A percentile compares a stretch with the other conserved stretches of the same genome.
phyloP scores from a whole-genome alignment of 2,888 invertebrate genomes.

The Galerucella nymphaeae region DNA sequence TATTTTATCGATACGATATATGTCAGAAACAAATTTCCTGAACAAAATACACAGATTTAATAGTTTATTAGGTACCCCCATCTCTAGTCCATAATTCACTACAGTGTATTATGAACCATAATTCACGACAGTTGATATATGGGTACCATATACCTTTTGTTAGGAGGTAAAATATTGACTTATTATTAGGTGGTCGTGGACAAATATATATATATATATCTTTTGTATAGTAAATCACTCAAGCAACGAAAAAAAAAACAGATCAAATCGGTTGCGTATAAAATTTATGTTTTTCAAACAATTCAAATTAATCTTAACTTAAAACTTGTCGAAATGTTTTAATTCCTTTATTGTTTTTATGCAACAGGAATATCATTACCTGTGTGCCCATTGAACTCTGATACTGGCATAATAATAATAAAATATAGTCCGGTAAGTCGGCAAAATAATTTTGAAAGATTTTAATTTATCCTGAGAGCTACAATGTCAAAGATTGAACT shows the following conservation, averaged over 20 bases:
- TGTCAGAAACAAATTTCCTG: too few relatives aligned
- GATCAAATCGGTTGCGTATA: background rate
- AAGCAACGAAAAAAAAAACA: background rate
- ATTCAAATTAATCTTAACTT: background rate
- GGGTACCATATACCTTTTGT: too few relatives aligned
- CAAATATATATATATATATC: background rate
- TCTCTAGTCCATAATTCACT: too few relatives aligned
- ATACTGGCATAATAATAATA: background rate
- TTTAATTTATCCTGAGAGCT: too few relatives aligned
- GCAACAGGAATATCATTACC: background rate
- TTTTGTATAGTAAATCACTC: slow-evolving; percentile 3
- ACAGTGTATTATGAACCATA: too few relatives aligned
- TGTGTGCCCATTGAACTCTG: background rate
- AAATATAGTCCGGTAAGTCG: background rate
- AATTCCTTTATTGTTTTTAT: slow-evolving; percentile 16
- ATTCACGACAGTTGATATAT: too few relatives aligned
- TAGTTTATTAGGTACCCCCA: too few relatives aligned
- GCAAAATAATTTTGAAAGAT: background rate
- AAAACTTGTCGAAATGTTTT: slow-evolving; percentile 7
- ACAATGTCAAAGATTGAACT: too few relatives aligned
- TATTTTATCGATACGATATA: too few relatives aligned
- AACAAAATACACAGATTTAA: too few relatives aligned
- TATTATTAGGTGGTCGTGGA: too few relatives aligned
- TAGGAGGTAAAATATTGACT: too few relatives aligned
- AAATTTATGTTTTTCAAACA: background rate